Percentiles rank a stretch among this genome's conserved stretches.
Conservation (phyloP, 2,888 invertebrate genomes). For the Noctua fimbriata region DNA sequence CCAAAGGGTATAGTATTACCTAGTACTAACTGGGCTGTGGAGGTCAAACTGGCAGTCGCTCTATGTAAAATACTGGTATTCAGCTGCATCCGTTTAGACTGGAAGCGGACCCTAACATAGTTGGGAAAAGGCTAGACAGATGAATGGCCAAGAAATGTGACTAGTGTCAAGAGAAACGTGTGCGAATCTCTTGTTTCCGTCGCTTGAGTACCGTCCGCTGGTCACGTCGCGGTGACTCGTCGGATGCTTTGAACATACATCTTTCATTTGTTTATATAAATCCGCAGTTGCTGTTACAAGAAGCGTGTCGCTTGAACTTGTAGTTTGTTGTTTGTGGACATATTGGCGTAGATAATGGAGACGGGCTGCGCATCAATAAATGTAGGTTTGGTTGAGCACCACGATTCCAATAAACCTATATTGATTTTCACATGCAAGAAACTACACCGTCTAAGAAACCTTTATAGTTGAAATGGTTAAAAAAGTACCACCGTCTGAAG, state of each 20-base stretch:
- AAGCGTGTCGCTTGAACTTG: background rate
- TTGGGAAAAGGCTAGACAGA: too few species aligned
- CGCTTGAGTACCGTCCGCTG: background rate
- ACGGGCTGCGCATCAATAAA: background rate
- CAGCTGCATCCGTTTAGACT: too few species aligned
- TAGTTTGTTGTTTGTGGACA: background rate
- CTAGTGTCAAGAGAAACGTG: background rate
- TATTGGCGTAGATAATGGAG: too few species aligned
- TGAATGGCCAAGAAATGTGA: background rate
- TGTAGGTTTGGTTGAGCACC: too few species aligned
- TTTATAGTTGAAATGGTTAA: too few species aligned
- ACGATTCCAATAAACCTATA: background rate
- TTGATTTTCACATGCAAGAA: background rate
- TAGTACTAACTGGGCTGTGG: too few species aligned
- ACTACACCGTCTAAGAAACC: too few species aligned
- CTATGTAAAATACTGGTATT: too few species aligned
- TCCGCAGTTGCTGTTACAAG: background rate
- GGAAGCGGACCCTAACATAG: too few species aligned
- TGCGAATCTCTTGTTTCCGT: background rate
- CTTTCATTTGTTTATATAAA: background rate
- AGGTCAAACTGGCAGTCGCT: too few species aligned
- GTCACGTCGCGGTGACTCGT: background rate
- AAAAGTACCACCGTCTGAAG: too few species aligned
- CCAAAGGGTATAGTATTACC: too few species aligned
- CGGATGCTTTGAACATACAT: background rate